These are phyloP conservation scores for Cheilosia urbana DNA, from an alignment of 2,888 invertebrate species.

Conservation along the genomic window DNA sequence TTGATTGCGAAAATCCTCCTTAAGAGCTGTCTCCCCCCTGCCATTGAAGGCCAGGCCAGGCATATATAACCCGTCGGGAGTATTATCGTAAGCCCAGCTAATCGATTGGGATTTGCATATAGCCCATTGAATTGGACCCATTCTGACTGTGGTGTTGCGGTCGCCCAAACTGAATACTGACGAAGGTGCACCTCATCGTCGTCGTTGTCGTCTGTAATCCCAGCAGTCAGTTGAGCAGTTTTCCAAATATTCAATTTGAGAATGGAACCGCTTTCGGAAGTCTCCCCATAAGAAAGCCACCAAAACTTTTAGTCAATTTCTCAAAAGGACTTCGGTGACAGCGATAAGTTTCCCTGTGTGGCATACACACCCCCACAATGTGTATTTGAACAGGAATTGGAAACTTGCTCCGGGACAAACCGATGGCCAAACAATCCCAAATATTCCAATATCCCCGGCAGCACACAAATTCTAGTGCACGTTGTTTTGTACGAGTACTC, in stretches of 20 bases:
- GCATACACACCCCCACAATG: constrained; percentile 39
- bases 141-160: constrained; percentile 1
- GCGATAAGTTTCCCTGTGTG: constrained; percentile 54
- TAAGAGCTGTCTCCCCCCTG: constrained; percentile 14
- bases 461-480: constrained; percentile 25
- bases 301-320: constrained; percentile 72
- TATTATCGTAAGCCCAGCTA: constrained; percentile 61
- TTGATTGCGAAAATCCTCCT: constrained; percentile 53
- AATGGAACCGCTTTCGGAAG: constrained; percentile 57
- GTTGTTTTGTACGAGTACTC: not conserved
- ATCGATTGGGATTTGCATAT: constrained; percentile 69
- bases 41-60: constrained; percentile 8
- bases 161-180: constrained; percentile 2
- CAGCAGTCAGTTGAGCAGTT: constrained; percentile 48
- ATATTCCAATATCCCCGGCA: constrained; percentile 70
- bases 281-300: constrained; percentile 58
- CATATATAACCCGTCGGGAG: too few relatives aligned
- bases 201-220: constrained; percentile 52
- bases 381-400: constrained; percentile 56
- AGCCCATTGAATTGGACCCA: constrained; percentile 42
- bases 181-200: constrained; percentile 36
- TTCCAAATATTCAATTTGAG: constrained; percentile 68
- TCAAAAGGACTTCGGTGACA: constrained; percentile 71
- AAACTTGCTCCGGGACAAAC: constrained; percentile 53
- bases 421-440: constrained; percentile 71